phyloP scores from a whole-genome alignment of 2,888 invertebrate species.

The Norana najaformis region DNA sequence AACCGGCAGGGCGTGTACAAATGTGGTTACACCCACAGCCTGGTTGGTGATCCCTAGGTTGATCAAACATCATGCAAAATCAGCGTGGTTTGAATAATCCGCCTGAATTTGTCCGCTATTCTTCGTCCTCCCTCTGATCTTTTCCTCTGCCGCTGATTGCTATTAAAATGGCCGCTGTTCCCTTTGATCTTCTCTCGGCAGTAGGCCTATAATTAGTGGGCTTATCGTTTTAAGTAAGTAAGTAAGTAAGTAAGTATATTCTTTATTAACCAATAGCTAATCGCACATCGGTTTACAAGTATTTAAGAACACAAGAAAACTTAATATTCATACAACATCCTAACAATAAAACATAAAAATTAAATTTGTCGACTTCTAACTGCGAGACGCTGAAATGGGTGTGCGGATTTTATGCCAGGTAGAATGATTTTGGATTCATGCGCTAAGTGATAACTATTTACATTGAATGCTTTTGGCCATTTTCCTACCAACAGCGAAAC shows the following conservation, averaged over 20 bases:
- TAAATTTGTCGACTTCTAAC: not conserved
- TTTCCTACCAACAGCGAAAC: not conserved
- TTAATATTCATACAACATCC: too few relatives aligned
- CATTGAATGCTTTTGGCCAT: not conserved
- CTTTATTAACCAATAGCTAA: not conserved
- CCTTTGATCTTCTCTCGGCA: not conserved
- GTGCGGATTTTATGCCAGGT: not conserved
- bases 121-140: not conserved
- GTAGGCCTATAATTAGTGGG: too few relatives aligned
- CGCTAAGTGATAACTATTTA: not conserved
- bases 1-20: too few relatives aligned
- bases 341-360: too few relatives aligned
- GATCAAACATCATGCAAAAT: too few relatives aligned
- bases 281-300: too few relatives aligned
- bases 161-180: not conserved
- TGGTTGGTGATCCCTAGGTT: too few relatives aligned
- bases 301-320: too few relatives aligned
- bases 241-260: too few relatives aligned
- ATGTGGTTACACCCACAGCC: too few relatives aligned
- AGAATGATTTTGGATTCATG: not conserved
- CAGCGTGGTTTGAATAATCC: too few relatives aligned
- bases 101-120: not conserved
- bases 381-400: not conserved
- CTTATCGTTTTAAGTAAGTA: too few relatives aligned
- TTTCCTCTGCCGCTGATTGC: not conserved